Conservation (phyloP, 2,797 vertebrate species). For the Mico argentatus region DNA sequence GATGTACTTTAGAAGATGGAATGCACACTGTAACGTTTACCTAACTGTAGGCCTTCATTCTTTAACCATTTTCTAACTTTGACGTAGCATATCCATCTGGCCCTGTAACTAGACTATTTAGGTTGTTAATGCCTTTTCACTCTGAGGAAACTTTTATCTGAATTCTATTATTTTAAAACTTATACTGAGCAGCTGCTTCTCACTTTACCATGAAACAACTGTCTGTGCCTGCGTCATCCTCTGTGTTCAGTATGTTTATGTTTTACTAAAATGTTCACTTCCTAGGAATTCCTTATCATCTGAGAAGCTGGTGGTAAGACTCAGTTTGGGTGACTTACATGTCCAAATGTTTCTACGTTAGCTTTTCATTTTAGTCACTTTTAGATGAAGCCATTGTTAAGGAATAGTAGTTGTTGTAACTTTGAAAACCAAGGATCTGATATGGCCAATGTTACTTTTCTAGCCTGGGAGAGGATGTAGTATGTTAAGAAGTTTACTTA, state of each 20-base stretch:
- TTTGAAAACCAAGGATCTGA: background rate
- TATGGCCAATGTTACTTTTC: background rate
- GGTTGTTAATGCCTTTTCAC: background rate
- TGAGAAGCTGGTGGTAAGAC: background rate
- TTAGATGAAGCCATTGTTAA: background rate
- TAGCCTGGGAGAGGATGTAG: background rate
- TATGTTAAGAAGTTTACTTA: background rate
- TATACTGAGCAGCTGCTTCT: background rate
- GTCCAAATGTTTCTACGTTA: background rate
- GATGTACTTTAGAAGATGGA: background rate
- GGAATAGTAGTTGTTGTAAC: background rate
- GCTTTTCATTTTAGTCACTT: background rate
- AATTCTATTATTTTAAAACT: background rate
- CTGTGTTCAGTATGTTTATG: background rate
- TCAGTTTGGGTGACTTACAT: background rate
- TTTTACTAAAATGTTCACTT: background rate
- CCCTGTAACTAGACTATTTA: background rate
- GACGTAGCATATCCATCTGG: fast-evolving
- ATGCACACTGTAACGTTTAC: no score
- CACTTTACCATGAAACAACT: background rate
- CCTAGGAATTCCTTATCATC: background rate
- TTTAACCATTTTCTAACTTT: background rate
- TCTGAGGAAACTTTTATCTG: background rate
- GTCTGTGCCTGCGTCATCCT: background rate
- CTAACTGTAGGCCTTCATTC: background rate